Conservation (phyloP, 1,140 invertebrate genomes). For the Lethocerus indicus region DNA sequence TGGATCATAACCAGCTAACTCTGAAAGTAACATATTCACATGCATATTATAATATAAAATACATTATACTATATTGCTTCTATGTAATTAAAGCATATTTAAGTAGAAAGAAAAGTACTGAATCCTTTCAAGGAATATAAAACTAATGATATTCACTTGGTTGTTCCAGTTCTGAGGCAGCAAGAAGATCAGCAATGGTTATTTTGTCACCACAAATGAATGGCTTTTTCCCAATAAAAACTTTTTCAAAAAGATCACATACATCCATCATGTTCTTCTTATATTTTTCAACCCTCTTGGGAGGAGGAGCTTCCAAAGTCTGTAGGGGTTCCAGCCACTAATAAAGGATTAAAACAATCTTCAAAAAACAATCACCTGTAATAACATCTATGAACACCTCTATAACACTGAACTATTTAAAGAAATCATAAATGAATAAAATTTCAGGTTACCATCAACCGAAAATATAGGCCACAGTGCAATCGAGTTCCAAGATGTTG, state of each 20-base stretch:
- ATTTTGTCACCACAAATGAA: not conserved
- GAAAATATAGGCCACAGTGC: conserved; percentile 47
- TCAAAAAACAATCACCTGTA: too few relatives aligned
- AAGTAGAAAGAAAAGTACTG: not conserved
- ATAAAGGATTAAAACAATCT: too few relatives aligned
- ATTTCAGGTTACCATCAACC: too few relatives aligned
- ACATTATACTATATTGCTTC: not conserved
- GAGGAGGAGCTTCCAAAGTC: not conserved
- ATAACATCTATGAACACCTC: too few relatives aligned
- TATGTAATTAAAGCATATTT: not conserved
- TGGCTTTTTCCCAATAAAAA: not conserved
- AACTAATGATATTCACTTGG: not conserved
- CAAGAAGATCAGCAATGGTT: not conserved
- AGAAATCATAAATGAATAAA: too few relatives aligned
- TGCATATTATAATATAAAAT: not conserved
- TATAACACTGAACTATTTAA: too few relatives aligned
- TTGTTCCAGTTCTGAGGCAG: not conserved
- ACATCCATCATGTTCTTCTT: not conserved
- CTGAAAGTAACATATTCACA: not conserved
- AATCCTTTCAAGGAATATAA: not conserved
- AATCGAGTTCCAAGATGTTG: conserved; percentile 58
- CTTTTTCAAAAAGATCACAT: not conserved
- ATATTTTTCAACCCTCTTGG: not conserved
- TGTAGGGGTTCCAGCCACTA: not conserved
- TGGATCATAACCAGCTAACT: conserved; percentile 1